A percentile compares a stretch with the other conserved stretches of the same genome.
Conservation (phyloP, 2,113 vertebrate species). For the Nerophis ophidion region DNA sequence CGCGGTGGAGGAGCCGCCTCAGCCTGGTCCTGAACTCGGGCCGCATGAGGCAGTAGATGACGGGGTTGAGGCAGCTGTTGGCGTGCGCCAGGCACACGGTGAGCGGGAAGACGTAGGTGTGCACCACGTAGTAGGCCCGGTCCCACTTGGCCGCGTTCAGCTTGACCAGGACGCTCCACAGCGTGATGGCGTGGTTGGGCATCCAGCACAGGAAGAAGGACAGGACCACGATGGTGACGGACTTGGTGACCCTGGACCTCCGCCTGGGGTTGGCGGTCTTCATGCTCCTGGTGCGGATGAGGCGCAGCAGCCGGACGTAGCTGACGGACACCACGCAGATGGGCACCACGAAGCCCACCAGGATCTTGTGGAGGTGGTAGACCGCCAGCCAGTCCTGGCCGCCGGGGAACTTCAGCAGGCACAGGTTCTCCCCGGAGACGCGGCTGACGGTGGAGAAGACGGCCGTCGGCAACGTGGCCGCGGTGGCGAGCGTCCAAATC, state of each 20-base stretch:
- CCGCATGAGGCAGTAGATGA: constrained; percentile 74
- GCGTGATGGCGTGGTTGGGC: constrained; percentile 68
- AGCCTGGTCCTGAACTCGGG: constrained; percentile 69
- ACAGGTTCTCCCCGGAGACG: constrained; percentile 65
- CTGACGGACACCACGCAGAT: constrained; percentile 67
- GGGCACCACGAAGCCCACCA: constrained; percentile 63
- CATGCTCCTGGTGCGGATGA: constrained; percentile 61
- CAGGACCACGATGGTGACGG: constrained; percentile 59
- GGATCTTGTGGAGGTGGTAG: constrained; percentile 69
- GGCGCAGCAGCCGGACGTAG: constrained; percentile 66
- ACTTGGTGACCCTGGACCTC: constrained; percentile 57
- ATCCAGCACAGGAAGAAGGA: constrained; percentile 70
- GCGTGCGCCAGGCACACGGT: constrained; percentile 75
- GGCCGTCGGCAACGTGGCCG: constrained; percentile 63
- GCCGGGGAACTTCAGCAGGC: constrained; percentile 64
- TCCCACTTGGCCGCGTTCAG: constrained; percentile 69
- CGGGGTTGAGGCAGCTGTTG: constrained; percentile 75
- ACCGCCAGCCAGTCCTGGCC: constrained; percentile 68
- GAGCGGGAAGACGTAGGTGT: constrained; percentile 74
- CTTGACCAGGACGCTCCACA: constrained; percentile 76
- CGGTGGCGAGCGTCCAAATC: constrained; percentile 64
- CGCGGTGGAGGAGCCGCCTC: constrained; percentile 45
- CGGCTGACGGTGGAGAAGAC: constrained; percentile 65
- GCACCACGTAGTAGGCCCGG: constrained; percentile 65
- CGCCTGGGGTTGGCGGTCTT: constrained; percentile 51